phyloP scores from a whole-genome alignment of 2,113 vertebrate species.

The Marmota monax region DNA sequence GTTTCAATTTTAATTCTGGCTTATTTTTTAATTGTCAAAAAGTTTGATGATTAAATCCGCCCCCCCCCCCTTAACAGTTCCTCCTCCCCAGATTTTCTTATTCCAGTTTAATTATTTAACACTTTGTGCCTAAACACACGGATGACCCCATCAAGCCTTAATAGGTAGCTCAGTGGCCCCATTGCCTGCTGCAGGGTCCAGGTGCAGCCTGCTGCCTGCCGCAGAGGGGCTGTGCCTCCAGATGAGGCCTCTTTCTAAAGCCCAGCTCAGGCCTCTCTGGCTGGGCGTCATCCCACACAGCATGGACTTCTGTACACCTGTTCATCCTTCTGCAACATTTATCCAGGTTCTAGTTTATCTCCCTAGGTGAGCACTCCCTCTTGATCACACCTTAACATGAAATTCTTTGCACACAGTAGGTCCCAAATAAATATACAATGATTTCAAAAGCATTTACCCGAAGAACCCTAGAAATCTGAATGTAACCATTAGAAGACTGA shows the following conservation, averaged over 20 bases:
- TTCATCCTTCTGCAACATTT: neutral
- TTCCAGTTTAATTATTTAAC: neutral
- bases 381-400: neutral
- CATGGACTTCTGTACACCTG: neutral
- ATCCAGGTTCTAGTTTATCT: neutral
- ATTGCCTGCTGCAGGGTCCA: neutral
- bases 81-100: neutral
- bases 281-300: too few species aligned
- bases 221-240: neutral
- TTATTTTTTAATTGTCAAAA: neutral
- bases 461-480: neutral
- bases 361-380: neutral
- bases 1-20: neutral
- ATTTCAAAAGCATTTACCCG: neutral
- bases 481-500: too few species aligned
- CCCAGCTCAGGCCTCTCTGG: fast-evolving
- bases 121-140: neutral
- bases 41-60: neutral
- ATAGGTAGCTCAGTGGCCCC: fast-evolving
- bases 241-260: neutral
- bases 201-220: too few species aligned
- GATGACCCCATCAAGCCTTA: fast-evolving
- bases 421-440: neutral
- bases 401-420: neutral
- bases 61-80: neutral